These are phyloP conservation scores for Xyrichtys novacula DNA, from an alignment of 2,797 vertebrate genomes.

Conservation along the genomic window DNA sequence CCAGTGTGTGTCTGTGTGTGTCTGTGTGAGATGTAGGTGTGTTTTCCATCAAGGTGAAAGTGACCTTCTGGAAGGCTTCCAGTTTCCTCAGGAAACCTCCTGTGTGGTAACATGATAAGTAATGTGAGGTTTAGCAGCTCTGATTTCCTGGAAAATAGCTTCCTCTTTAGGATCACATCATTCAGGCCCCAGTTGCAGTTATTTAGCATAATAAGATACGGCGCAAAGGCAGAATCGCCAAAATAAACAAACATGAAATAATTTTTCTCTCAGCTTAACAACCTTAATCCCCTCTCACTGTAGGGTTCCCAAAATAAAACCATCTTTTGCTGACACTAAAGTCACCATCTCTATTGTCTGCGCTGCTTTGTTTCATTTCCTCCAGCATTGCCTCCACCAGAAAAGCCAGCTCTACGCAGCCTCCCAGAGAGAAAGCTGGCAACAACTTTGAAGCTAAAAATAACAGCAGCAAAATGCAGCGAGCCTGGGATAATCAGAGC, in stretches of 20 bases:
- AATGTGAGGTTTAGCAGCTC: constrained; percentile 34
- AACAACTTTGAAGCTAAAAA: constrained; percentile 81
- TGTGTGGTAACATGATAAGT: constrained; percentile 42
- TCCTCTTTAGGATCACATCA: constrained; percentile 19
- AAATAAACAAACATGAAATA: constrained; percentile 44
- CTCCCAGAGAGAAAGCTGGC: constrained; percentile 72
- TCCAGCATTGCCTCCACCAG: constrained; percentile 58
- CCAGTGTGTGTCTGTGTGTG: neutral
- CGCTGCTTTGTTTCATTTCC: constrained; percentile 62
- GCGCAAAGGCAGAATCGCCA: constrained; percentile 12
- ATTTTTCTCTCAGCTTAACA: constrained; percentile 37
- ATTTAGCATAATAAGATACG: constrained; percentile 50
- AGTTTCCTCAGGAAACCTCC: constrained; percentile 45
- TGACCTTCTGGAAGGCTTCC: constrained; percentile 55
- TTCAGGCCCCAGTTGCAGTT: constrained; percentile 24
- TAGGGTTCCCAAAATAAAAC: constrained; percentile 49
- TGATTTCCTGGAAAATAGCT: constrained; percentile 45
- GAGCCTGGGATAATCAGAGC: constrained; percentile 76
- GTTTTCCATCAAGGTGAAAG: constrained; percentile 63
- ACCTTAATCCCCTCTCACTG: constrained; percentile 41
- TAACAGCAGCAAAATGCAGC: constrained; percentile 73
- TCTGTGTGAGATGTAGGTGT: constrained; percentile 33
- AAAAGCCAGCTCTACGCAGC: constrained; percentile 53
- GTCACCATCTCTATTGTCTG: constrained; percentile 47
- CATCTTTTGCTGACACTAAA: constrained; percentile 46